Evolutionary conservation across 2,797 vertebrate genomes (phyloP), one percentile per base, ranked within the genome.

Genomic region (Parotocinclus haroldoi): DNA sequence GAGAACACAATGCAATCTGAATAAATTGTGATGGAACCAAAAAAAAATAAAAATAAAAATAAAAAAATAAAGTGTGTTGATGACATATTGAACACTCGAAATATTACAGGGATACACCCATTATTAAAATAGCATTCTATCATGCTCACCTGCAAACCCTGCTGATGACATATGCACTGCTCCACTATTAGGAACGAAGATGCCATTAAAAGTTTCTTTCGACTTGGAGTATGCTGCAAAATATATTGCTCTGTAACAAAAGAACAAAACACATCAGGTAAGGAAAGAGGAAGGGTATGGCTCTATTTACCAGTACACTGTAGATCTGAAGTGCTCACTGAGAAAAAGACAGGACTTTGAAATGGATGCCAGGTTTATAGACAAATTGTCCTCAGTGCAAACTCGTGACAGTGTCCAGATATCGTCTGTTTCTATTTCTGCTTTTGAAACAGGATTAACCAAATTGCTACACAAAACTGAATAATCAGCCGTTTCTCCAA

Each of bases 151-250:
- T 91, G 96, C 97, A 80, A 89, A 89, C 58, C 95, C 97, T 11
- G 97, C 95, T 9, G 97, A 96, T 57, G 94, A 95, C 80, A 98
- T 66, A 75, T 99, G 96, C 66, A 99, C 97, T 1, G 79, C 7
- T 58, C 94, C 95, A 83, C 95, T 96, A 64, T 99, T 94, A 3
- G 97, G 96, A 73, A 93, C 93, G 46, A 99, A 94, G 74, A 98
- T 53, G 51, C 88, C 81, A 79, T 96, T 99, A 83, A 96, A 95
- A 7, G 81, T 77, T 80, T 99, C 95, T 85, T 97, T 99, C 68
- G 97, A 92, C 85, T 94, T 97, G 0, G 95, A 98, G 83, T 99
- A 99, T 44, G 96, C 94, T 3, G 90, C 94, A 82, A 99, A 99
- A 80, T 99, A 99, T 78, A 99, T 92, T 55, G 97, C 97, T 88